These are phyloP conservation scores for Bos javanicus DNA, from an alignment of 2,113 vertebrate species.

Conservation along the genomic window DNA sequence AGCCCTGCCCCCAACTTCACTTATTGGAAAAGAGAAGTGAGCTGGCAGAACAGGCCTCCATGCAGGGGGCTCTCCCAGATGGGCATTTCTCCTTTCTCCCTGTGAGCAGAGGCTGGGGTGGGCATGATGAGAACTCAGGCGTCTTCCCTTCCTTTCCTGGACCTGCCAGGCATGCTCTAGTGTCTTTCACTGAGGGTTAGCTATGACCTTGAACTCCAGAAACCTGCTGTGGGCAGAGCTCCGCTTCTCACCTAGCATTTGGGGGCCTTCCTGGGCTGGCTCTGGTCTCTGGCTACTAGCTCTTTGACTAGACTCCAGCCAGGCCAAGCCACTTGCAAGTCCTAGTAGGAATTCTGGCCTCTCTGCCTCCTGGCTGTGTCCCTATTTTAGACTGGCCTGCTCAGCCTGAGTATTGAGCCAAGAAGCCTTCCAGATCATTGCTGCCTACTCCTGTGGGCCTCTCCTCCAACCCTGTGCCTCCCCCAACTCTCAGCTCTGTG, in stretches of 20 bases:
- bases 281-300: not conserved
- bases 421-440: not conserved
- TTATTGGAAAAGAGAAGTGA: not conserved
- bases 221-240: not conserved
- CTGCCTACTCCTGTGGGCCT: not conserved
- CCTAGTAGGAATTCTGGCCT: not conserved
- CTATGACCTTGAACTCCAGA: not conserved
- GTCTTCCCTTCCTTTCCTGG: not conserved
- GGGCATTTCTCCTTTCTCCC: not conserved
- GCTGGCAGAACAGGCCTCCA: not conserved
- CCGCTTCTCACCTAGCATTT: not conserved
- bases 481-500: not conserved
- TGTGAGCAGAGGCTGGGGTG: not conserved
- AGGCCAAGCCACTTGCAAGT: not conserved
- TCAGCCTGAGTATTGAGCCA: not conserved
- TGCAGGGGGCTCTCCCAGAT: not conserved
- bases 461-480: not conserved
- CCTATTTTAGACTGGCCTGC: not conserved
- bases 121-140: not conserved
- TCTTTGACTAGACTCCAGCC: not conserved
- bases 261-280: not conserved
- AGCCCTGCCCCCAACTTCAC: not conserved
- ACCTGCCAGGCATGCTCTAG: not conserved
- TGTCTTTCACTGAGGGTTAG: not conserved
- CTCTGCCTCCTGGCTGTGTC: not conserved